phyloP scores from a whole-genome alignment of 1,140 invertebrate species.

The Drosophila kepulauana region DNA sequence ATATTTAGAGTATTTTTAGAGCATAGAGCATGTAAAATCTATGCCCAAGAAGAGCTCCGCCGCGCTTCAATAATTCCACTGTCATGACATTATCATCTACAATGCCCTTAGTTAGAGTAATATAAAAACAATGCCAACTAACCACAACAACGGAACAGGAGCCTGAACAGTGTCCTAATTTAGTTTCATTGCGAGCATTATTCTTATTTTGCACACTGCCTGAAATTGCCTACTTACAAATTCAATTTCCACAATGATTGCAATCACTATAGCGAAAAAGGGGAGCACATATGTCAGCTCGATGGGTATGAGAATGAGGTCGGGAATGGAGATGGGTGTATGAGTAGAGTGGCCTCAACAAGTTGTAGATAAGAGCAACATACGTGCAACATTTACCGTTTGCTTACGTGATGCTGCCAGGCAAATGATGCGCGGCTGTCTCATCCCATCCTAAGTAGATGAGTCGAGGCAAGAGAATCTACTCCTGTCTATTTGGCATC shows the following conservation, averaged over 20 bases:
- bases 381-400: conserved; percentile 73
- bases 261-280: conserved; percentile 56
- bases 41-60: neutral
- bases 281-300: conserved; percentile 36
- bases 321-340: neutral
- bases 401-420: conserved; percentile 66
- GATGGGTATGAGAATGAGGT: conserved; percentile 20
- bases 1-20: too few species aligned
- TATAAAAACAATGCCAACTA: conserved; percentile 10
- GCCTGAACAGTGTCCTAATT: conserved; percentile 53
- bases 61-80: neutral
- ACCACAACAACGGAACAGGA: conserved; percentile 19
- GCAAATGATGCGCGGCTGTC: conserved; percentile 43
- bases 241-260: conserved; percentile 80
- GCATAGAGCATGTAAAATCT: too few species aligned
- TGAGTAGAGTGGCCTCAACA: conserved; percentile 31
- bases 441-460: conserved; percentile 6
- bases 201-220: conserved; percentile 64
- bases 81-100: neutral
- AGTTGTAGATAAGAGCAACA: conserved; percentile 42
- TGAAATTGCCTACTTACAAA: conserved; percentile 78
- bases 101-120: neutral
- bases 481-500: conserved; percentile 47
- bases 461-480: neutral
- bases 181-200: conserved; percentile 69